Base-by-base conservation (phyloP, 2,797 vertebrate species). In the Erethizon dorsatum region DNA sequence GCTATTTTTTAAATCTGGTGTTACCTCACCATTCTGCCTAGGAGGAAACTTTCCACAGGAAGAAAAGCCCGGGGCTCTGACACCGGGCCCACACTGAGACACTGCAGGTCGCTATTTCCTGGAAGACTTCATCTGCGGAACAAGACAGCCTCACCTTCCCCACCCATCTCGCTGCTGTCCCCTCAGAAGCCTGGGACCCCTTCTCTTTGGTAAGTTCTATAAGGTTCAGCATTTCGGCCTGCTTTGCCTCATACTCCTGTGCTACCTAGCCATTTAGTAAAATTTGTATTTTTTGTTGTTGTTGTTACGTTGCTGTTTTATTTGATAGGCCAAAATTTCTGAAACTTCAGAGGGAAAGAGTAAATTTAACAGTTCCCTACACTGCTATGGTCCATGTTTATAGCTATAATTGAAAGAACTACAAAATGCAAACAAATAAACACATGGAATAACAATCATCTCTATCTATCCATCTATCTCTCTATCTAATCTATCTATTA, bases 361-460 rank as follows among this genome's bases (percentile, higher is more conserved):
- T 56, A 73, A 24, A 8, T 73, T 88, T 71, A 73, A 28, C 1
- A 54, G 28, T 54, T 41, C 28, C 9, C 6, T 41, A 20, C 31
- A 54, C 22, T 67, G 73, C 5, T 47, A 24, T 50, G 24, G 50
- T 54, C 7, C 11, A 37, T 33, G 47, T 50, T 90, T 71, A 94
- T 1, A 96, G 37, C 12, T 83, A 13, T 52, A 78, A 96, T 20
- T 52, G 7, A n/a, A 88, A 75, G 45, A 61, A n/a, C 18, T 61
- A 61, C 5, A 80, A 52, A 80, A 89, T 85, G 14, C 12, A 63
- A 91, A 87, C 13, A 65, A 85, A 26, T 67, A 41, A 90, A 50
- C 1, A 37, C 31, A 67, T 18, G 67, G 56, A 83, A 59, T 5
- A 92, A 84, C 75, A 65, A 87, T 88, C 20, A 67, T 77, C 15